Conservation (phyloP, 2,888 invertebrate species). For the Dichetophora obliterata region DNA sequence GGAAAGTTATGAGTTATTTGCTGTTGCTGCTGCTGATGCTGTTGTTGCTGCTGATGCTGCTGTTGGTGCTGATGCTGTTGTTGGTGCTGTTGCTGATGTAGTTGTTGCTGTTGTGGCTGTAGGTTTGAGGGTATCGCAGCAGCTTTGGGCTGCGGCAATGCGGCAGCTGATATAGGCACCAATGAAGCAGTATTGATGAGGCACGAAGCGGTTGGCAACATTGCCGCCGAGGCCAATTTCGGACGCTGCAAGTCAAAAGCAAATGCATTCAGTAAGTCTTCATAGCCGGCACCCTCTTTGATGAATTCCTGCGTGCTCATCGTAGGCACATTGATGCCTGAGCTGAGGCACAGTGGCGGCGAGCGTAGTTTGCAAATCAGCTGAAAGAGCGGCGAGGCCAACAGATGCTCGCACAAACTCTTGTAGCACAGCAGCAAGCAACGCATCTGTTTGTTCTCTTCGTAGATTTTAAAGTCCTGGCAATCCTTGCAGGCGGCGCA, state of each 20-base stretch:
- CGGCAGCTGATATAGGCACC: constrained; percentile 40
- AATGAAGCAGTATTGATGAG: constrained; percentile 56
- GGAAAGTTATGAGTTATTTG: constrained; percentile 9
- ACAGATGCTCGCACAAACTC: constrained; percentile 87
- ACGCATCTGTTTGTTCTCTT: constrained; percentile 84
- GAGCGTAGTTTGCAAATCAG: constrained; percentile 53
- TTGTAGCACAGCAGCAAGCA: constrained; percentile 90
- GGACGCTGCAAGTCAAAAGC: constrained; percentile 77
- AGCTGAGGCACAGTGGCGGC: constrained; percentile 38
- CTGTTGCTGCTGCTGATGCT: constrained; percentile 3
- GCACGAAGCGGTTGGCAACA: constrained; percentile 63
- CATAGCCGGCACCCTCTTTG: constrained; percentile 83
- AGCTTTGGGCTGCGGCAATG: constrained; percentile 39
- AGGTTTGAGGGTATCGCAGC: constrained; percentile 40
- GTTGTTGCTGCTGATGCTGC: constrained; percentile 5
- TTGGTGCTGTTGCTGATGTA: too few species aligned
- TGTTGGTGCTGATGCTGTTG: constrained; percentile 15
- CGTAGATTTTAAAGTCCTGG: constrained; percentile 82
- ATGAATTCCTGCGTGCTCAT: constrained; percentile 74
- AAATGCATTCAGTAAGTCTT: constrained; percentile 80
- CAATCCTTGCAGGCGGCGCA: constrained; percentile 90
- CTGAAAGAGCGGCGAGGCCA: constrained; percentile 78
- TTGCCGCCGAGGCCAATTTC: constrained; percentile 72
- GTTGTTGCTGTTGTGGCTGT: neutral
- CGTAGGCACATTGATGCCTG: constrained; percentile 69